phyloP scores from a whole-genome alignment of 2,888 invertebrate genomes.

The Papilio elwesi region DNA sequence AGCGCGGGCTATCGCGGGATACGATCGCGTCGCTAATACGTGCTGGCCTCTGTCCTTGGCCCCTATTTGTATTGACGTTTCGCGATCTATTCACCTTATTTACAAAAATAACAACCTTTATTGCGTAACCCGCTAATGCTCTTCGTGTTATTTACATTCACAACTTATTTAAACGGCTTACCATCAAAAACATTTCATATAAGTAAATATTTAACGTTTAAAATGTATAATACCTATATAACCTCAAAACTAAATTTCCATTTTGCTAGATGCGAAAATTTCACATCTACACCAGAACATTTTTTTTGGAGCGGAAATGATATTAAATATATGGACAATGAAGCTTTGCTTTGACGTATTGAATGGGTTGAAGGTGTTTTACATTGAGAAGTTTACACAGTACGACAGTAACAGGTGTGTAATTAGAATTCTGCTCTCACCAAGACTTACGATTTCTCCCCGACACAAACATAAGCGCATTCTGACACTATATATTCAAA shows the following conservation, averaged over 20 bases:
- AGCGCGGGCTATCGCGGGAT: constrained; percentile 49
- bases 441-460: constrained; percentile 54
- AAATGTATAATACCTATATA: background rate
- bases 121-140: constrained; percentile 48
- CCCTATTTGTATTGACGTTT: constrained; percentile 50
- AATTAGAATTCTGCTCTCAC: constrained; percentile 54
- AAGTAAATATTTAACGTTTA: background rate
- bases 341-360: constrained; percentile 39
- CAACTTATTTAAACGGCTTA: background rate
- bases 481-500: constrained; percentile 40
- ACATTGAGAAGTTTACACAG: constrained; percentile 41
- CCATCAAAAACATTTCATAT: constrained; percentile 33
- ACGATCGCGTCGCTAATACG: constrained; percentile 57
- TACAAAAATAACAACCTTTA: constrained; percentile 39
- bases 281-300: background rate
- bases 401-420: constrained; percentile 42
- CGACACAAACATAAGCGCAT: constrained; percentile 47
- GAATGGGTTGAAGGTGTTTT: constrained; percentile 39
- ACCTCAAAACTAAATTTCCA: background rate
- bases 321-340: background rate
- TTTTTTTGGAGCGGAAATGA: too few species aligned
- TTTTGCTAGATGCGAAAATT: background rate
- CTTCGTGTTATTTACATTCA: constrained; percentile 31
- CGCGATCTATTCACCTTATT: constrained; percentile 23
- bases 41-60: constrained; percentile 63